Conservation (phyloP, 2,797 vertebrate genomes). For the Pipistrellus kuhlii region DNA sequence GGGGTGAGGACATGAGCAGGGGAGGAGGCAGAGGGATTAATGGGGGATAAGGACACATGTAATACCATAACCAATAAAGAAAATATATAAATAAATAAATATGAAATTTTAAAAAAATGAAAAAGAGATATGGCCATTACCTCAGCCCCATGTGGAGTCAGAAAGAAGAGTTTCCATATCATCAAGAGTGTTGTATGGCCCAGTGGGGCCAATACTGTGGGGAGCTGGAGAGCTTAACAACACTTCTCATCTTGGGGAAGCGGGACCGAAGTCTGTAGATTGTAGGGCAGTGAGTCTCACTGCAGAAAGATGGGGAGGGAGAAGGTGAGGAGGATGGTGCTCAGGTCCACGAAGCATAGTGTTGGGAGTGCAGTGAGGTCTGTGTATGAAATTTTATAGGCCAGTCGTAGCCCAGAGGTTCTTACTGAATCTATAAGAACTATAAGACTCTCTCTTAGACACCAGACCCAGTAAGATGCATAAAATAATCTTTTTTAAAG, state of each 20-base stretch:
- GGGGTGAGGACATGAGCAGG: too few relatives aligned
- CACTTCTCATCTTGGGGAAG: neutral
- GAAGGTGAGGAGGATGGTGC: too few relatives aligned
- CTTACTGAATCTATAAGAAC: neutral
- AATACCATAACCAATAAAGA: too few relatives aligned
- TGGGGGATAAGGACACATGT: too few relatives aligned
- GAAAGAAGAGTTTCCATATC: neutral
- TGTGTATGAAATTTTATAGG: neutral
- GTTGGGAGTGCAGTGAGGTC: neutral
- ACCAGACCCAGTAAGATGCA: neutral
- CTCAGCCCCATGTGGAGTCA: neutral
- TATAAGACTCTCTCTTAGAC: neutral
- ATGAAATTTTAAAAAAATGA: too few relatives aligned
- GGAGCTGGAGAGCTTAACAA: neutral
- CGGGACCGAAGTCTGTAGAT: neutral
- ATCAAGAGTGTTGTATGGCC: neutral
- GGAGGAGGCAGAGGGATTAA: too few relatives aligned
- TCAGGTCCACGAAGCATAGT: neutral
- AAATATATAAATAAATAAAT: too few relatives aligned
- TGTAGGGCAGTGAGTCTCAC: neutral
- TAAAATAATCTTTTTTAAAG: slow-evolving; percentile 2
- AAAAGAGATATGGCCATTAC: neutral
- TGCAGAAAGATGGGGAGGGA: neutral
- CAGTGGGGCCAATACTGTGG: neutral
- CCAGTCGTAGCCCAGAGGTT: neutral